Percentiles rank a stretch among this genome's conserved stretches.
Evolutionary conservation across 2,113 vertebrate genomes (phyloP).

Genomic region (Periophthalmus modestus): DNA sequence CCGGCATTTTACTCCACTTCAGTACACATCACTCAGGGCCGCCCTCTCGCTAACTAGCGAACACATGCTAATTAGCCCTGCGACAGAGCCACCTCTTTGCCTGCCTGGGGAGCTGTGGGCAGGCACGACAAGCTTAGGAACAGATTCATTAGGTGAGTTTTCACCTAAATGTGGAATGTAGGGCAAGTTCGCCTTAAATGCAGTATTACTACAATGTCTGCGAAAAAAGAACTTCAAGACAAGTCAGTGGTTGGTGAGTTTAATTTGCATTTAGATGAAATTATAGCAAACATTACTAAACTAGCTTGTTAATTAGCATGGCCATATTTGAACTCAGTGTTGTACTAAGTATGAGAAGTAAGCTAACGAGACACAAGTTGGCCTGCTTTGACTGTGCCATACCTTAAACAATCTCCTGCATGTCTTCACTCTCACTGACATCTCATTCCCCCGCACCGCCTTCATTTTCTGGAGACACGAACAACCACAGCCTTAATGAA

Average conservation of each 20-base stretch:
- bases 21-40: slow-evolving; percentile 71
- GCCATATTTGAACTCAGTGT: too few relatives aligned
- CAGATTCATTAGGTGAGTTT: slow-evolving; percentile 48
- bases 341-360: background rate
- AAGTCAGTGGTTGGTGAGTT: too few relatives aligned
- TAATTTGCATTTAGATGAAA: too few relatives aligned
- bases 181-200: background rate
- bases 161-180: slow-evolving; percentile 29
- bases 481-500: slow-evolving; percentile 72
- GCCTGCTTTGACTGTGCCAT: background rate
- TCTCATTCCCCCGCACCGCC: slow-evolving; percentile 50
- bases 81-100: slow-evolving; percentile 56
- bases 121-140: slow-evolving; percentile 31
- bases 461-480: slow-evolving; percentile 66
- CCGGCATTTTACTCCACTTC: slow-evolving; percentile 71
- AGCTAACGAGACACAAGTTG: background rate
- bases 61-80: slow-evolving; percentile 74
- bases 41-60: slow-evolving; percentile 68
- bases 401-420: slow-evolving; percentile 9
- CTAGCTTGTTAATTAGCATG: too few relatives aligned
- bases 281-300: too few relatives aligned
- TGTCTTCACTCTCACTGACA: slow-evolving; percentile 15
- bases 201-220: too few relatives aligned
- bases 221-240: too few relatives aligned
- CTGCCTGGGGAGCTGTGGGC: slow-evolving; percentile 54